These are phyloP conservation scores for Oreocharis arfaki DNA, from an alignment of 2,113 vertebrate genomes.

Conservation along the genomic window DNA sequence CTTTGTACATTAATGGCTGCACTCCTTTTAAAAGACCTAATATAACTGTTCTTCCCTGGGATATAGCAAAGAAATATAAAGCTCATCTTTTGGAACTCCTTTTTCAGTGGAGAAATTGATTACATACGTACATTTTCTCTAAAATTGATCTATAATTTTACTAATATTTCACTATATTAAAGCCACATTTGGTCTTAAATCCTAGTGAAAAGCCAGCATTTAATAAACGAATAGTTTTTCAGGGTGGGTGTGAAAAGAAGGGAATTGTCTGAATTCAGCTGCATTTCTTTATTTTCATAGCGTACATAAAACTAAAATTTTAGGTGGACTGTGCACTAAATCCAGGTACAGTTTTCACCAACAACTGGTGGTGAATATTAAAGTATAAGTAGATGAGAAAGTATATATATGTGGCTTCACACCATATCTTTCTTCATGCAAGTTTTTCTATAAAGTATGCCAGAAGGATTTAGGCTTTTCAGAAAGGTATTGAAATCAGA, in stretches of 20 bases:
- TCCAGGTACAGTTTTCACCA: not conserved
- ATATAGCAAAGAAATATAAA: not conserved
- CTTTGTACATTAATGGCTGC: not conserved
- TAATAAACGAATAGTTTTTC: not conserved
- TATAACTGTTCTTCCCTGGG: not conserved
- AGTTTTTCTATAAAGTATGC: not conserved
- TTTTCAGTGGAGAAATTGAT: not conserved
- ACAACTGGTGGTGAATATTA: not conserved
- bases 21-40: conserved; percentile 13
- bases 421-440: not conserved
- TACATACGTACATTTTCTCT: not conserved
- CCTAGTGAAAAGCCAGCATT: not conserved
- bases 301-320: not conserved
- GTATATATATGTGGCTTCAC: not conserved
- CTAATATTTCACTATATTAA: not conserved
- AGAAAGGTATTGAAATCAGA: not conserved
- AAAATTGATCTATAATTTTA: not conserved
- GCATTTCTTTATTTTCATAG: not conserved
- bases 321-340: not conserved
- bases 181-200: not conserved
- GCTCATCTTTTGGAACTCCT: not conserved
- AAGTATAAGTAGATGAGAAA: not conserved
- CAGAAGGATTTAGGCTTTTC: not conserved
- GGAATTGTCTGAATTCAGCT: not conserved
- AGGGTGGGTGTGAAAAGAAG: not conserved